Percentiles rank a stretch among this genome's conserved stretches.
phyloP scores from a whole-genome alignment of 2,797 vertebrate species.

The Acomys russatus region DNA sequence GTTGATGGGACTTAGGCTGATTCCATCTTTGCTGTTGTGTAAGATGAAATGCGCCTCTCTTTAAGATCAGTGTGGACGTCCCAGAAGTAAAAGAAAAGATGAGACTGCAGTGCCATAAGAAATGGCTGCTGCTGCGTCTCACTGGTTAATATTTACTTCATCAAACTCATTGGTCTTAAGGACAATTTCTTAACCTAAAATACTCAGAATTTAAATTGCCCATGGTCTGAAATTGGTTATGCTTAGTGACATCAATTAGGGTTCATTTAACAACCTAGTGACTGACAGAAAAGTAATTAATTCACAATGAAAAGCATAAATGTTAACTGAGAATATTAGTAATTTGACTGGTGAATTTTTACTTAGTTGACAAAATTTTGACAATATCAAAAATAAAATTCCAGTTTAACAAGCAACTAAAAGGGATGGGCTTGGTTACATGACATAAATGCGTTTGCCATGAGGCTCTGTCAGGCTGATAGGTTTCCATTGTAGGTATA shows the following conservation, averaged over 20 bases:
- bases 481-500: not conserved
- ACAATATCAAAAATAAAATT: conserved; percentile 34
- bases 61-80: not conserved
- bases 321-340: not conserved
- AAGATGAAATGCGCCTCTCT: not conserved
- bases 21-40: not conserved
- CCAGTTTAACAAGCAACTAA: not conserved
- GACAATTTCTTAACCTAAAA: not conserved
- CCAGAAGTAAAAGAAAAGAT: not conserved
- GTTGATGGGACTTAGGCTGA: too few species aligned
- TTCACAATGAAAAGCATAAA: conserved; percentile 4
- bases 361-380: not conserved
- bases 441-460: not conserved
- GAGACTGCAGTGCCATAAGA: not conserved
- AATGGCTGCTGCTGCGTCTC: not conserved
- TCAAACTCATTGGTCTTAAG: not conserved
- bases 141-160: not conserved
- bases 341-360: conserved; percentile 12
- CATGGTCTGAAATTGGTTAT: not conserved
- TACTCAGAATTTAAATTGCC: not conserved
- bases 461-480: not conserved
- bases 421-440: not conserved
- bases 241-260: not conserved
- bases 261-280: not conserved
- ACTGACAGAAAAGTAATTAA: conserved; percentile 36